A percentile compares a stretch with the other conserved stretches of the same genome.
Conservation (phyloP, 1,140 invertebrate genomes). For the Drosophila lini region DNA sequence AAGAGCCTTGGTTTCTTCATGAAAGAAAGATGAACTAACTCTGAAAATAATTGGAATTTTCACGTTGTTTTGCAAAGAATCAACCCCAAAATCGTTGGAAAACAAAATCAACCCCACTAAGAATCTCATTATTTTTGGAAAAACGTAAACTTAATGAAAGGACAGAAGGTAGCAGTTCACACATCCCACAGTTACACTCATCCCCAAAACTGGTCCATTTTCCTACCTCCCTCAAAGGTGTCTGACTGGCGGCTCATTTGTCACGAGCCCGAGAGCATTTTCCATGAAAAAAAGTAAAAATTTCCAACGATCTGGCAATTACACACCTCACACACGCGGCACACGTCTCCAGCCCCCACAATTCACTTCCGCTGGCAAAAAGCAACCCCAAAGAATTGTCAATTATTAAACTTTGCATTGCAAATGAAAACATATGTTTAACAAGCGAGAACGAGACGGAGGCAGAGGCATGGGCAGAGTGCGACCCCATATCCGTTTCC, state of each 20-base stretch:
- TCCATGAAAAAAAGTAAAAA: slow-evolving; percentile 43
- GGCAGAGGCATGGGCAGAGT: not conserved
- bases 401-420: slow-evolving; percentile 82
- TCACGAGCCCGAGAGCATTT: slow-evolving; percentile 54
- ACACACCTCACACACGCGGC: slow-evolving; percentile 47
- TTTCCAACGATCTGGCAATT: slow-evolving; percentile 69
- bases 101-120: slow-evolving; percentile 28
- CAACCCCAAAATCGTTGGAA: slow-evolving; percentile 18
- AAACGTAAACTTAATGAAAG: slow-evolving; percentile 44
- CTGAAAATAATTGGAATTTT: slow-evolving; percentile 4
- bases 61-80: slow-evolving; percentile 5
- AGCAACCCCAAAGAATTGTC: slow-evolving; percentile 67
- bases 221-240: slow-evolving; percentile 35
- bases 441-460: slow-evolving; percentile 53
- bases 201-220: slow-evolving; percentile 1
- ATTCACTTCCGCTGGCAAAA: slow-evolving; percentile 23
- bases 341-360: not conserved
- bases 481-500: slow-evolving; percentile 76
- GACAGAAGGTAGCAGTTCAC: slow-evolving; percentile 22
- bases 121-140: slow-evolving; percentile 46
- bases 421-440: slow-evolving; percentile 82
- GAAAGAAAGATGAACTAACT: not conserved
- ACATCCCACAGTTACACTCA: not conserved
- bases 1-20: not conserved
- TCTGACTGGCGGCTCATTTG: slow-evolving; percentile 59